Conservation (phyloP, 2,888 invertebrate genomes). For the Chymomyza fuscimana region DNA sequence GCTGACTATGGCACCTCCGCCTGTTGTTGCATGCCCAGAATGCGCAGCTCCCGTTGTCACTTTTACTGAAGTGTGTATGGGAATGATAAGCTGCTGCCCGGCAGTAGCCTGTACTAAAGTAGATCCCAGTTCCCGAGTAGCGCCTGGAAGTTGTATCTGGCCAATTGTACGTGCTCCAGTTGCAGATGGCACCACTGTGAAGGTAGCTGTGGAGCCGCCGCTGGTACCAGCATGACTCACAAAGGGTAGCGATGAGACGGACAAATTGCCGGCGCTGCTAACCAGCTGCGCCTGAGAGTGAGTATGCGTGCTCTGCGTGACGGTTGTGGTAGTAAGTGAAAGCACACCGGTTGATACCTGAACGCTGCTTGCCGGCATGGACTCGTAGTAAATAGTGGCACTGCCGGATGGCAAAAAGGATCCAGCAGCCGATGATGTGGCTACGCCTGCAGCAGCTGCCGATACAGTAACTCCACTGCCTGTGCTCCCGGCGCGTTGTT, state of each 20-base stretch:
- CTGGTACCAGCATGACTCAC: slow-evolving; percentile 50
- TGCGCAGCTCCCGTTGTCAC: slow-evolving; percentile 65
- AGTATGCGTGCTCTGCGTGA: slow-evolving; percentile 74
- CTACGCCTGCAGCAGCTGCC: slow-evolving; percentile 52
- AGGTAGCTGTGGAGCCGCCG: slow-evolving; percentile 74
- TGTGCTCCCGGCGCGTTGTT: slow-evolving; percentile 47
- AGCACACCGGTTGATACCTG: slow-evolving; percentile 77
- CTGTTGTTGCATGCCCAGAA: slow-evolving; percentile 35
- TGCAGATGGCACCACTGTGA: slow-evolving; percentile 76
- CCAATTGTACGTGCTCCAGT: slow-evolving; percentile 70
- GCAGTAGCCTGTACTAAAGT: slow-evolving; percentile 19
- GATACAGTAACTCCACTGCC: slow-evolving; percentile 48
- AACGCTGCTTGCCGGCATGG: slow-evolving; percentile 76
- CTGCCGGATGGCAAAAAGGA: slow-evolving; percentile 75
- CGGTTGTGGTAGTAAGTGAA: slow-evolving; percentile 78
- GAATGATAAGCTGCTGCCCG: slow-evolving; percentile 65
- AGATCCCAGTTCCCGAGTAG: slow-evolving; percentile 50
- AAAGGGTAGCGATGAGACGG: slow-evolving; percentile 76
- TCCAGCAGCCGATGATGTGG: slow-evolving; percentile 45
- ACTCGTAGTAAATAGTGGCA: slow-evolving; percentile 79
- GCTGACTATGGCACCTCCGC: slow-evolving; percentile 52
- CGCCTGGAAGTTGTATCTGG: slow-evolving; percentile 73
- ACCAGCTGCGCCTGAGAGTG: slow-evolving; percentile 57
- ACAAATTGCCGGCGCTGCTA: slow-evolving; percentile 54
- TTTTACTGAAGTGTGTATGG: slow-evolving; percentile 76